Evolutionary conservation across 1,140 invertebrate genomes (phyloP), one percentile per base, ranked within the genome.

Genomic region (Pseudomyrmex cubaensis): DNA sequence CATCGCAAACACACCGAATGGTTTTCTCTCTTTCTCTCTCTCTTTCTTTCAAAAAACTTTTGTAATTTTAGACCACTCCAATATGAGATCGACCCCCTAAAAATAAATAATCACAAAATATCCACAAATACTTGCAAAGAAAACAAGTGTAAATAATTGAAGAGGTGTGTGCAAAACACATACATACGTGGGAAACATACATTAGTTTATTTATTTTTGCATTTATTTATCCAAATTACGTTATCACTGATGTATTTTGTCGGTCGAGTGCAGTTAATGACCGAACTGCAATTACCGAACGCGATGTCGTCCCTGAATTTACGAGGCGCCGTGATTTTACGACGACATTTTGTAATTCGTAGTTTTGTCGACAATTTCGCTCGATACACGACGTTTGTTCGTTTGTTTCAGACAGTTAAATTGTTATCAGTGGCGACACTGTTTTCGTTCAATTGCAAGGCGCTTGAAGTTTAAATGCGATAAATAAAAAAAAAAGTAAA

Each of bases 301-400:
- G 54, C 56, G 61, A 86, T 48, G 59, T 63, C 84, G 83, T 83
- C 13, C 22, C 69, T 78, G 66, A 89, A 91, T 89, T 91, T 90
- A 91, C 82, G 87, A 76, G 76, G 84, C 83, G 82, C 70, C 80
- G 82, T 57, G 78, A 80, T 86, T 86, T 87, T 87, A 77, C 66
- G 35, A 35, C 54, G n/a, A 67, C 85, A 78, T 89, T 90, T 82
- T 82, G 84, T 84, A 86, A 88, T 90, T 90, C 82, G 70, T 61
- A 90, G 85, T 90, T 90, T 87, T 86, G 84, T 61, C 82, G 72
- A 84, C 86, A 89, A 87, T 89, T 89, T 63, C 48, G 15, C 25
- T 1, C 22, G 8, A 52, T 17, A 35, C 4, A 25, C 20, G 44
- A 52, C 12, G n/a, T 5, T 70, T 10, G 22, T 9, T 35, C 44